phyloP scores from a whole-genome alignment of 2,888 invertebrate genomes.

The Orthosia incerta region DNA sequence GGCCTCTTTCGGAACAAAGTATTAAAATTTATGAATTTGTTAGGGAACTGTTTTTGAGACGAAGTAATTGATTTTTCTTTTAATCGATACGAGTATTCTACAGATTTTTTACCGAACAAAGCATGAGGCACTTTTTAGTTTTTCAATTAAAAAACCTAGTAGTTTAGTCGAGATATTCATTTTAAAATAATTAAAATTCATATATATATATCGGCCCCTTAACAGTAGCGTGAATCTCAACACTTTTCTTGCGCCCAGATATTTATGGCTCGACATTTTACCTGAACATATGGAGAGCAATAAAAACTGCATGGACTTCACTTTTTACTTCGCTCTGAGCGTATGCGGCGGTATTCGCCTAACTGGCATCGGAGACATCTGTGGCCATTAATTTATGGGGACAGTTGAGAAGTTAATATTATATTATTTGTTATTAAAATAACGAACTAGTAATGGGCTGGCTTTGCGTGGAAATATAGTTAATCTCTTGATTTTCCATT shows the following conservation, averaged over 20 bases:
- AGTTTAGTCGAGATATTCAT: too few relatives aligned
- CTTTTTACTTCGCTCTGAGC: conserved; percentile 37
- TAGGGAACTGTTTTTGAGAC: too few relatives aligned
- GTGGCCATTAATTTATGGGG: conserved; percentile 65
- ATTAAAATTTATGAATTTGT: too few relatives aligned
- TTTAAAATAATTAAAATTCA: too few relatives aligned
- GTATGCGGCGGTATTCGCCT: conserved; percentile 48
- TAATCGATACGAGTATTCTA: too few relatives aligned
- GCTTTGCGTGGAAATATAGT: conserved; percentile 13
- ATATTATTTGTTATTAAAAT: conserved; percentile 44
- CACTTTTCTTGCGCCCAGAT: conserved; percentile 36
- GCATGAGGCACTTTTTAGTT: too few relatives aligned
- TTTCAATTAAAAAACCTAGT: too few relatives aligned
- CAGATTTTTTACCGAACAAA: too few relatives aligned
- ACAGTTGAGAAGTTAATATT: conserved; percentile 39
- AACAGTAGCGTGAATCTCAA: conserved; percentile 23
- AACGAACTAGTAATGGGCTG: conserved; percentile 22
- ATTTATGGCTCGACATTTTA: conserved; percentile 46
- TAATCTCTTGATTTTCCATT: conserved; percentile 11
- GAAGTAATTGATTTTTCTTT: too few relatives aligned
- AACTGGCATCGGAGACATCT: conserved; percentile 63
- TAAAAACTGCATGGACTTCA: conserved; percentile 46
- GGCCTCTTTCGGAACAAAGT: too few relatives aligned
- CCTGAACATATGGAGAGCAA: conserved; percentile 52
- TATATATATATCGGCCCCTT: too few relatives aligned